Percentiles rank a stretch among this genome's conserved stretches.
phyloP scores from a whole-genome alignment of 2,888 invertebrate genomes.

The Nomada flava region DNA sequence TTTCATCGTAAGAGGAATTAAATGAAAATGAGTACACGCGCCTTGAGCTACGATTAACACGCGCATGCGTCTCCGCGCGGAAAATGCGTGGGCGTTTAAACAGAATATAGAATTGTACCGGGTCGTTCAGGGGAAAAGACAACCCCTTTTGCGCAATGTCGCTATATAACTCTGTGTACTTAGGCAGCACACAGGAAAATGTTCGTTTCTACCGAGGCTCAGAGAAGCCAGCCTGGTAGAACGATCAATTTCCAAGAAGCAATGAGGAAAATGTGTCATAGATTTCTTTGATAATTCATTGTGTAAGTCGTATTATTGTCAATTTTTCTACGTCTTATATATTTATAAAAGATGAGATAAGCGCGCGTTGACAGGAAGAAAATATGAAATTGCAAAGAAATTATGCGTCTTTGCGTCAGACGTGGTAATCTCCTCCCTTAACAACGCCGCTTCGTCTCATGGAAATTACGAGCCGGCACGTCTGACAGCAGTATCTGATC shows the following conservation, averaged over 20 bases:
- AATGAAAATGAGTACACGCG: too few relatives aligned
- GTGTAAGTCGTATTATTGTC: slow-evolving; percentile 21
- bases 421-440: slow-evolving; percentile 54
- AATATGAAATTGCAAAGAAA: slow-evolving; percentile 45
- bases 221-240: background rate
- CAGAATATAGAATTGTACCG: too few relatives aligned
- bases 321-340: slow-evolving; percentile 21
- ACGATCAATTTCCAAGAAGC: slow-evolving; percentile 1
- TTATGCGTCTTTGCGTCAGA: slow-evolving; percentile 48
- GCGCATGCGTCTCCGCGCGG: too few relatives aligned
- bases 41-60: too few relatives aligned
- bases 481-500: slow-evolving; percentile 59
- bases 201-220: too few relatives aligned
- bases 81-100: too few relatives aligned
- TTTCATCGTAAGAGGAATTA: too few relatives aligned
- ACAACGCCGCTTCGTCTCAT: slow-evolving; percentile 46
- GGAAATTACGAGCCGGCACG: slow-evolving; percentile 62
- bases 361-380: slow-evolving; percentile 24
- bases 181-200: too few relatives aligned
- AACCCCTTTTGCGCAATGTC: too few relatives aligned
- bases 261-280: background rate
- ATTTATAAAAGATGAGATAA: slow-evolving; percentile 30
- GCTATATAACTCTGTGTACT: too few relatives aligned
- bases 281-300: slow-evolving; percentile 14
- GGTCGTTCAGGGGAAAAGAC: too few relatives aligned